phyloP scores from a whole-genome alignment of 2,113 vertebrate species.

The Aleadryas rufinucha region DNA sequence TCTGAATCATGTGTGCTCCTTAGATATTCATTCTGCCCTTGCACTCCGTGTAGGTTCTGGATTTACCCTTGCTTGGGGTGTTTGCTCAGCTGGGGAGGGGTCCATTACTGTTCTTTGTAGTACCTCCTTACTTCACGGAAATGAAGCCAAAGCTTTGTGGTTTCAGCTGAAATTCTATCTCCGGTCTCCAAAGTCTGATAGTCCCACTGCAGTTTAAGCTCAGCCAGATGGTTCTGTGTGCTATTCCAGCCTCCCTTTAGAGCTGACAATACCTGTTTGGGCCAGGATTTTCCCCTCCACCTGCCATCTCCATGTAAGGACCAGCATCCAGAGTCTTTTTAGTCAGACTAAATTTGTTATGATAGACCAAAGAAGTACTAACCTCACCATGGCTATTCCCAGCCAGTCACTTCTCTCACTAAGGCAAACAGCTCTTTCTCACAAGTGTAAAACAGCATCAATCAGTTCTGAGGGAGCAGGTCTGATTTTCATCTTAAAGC shows the following conservation, averaged over 20 bases:
- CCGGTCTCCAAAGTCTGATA: not conserved
- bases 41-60: not conserved
- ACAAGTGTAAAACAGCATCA: not conserved
- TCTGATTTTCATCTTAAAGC: not conserved
- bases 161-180: not conserved
- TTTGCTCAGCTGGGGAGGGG: not conserved
- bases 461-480: not conserved
- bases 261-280: not conserved
- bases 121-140: not conserved
- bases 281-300: not conserved
- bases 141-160: not conserved
- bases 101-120: not conserved
- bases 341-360: not conserved
- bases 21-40: not conserved
- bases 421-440: not conserved
- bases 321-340: not conserved
- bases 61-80: not conserved
- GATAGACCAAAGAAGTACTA: not conserved
- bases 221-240: not conserved
- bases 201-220: not conserved
- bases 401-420: not conserved
- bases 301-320: not conserved
- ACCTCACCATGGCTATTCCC: not conserved
- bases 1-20: rapidly evolving
- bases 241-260: not conserved